Evolutionary conservation across 2,113 vertebrate genomes (phyloP), one percentile per base, ranked within the genome.

Genomic region (Kobus ellipsiprymnus): DNA sequence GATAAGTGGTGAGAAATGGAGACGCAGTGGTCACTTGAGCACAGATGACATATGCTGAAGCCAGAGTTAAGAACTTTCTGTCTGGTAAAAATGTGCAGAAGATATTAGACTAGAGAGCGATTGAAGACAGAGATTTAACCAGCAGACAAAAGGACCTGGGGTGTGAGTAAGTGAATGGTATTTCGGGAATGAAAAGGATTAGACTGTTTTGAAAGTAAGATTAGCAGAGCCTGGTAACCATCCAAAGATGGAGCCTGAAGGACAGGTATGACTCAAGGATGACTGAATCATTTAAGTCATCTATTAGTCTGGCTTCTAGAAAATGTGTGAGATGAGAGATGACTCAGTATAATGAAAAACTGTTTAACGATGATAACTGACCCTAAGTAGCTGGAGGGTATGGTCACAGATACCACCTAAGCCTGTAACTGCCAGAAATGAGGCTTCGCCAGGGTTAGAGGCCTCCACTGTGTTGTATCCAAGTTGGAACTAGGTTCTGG

Each of bases 381-480:
- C 81, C 48, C 12, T 74, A n/a, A 9, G 8, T 25, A 44, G 46
- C 84, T n/a, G 11, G 80, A 33, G 40, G 78, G 44, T 57, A 29
- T 46, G 54, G 94, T 25, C 54, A 23, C 25, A 36, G 92, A 30
- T 30, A 19, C n/a, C 6, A 5, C 14, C 8, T 55, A 55, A 14
- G 82, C 30, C 0, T 5, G 7, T 15, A 48, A 33, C 71, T 78
- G 54, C 84, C 6, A 1, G 30, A 57, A 77, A 7, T 7, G 27
- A 62, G 81, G 40, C 19, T 40, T 57, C 33, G 23, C 80, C 25
- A 5, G 36, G 27, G 6, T 11, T 7, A 14, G 93, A 52, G 44
- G 60, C 19, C 4, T 29, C 40, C 25, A 46, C 46, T 9, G 5
- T 1, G 0, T 3, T 0, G 8, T 11, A 19, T 94, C 33, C 54